Base-by-base conservation (phyloP, 2,797 vertebrate genomes). In the Cynopterus sphinx region DNA sequence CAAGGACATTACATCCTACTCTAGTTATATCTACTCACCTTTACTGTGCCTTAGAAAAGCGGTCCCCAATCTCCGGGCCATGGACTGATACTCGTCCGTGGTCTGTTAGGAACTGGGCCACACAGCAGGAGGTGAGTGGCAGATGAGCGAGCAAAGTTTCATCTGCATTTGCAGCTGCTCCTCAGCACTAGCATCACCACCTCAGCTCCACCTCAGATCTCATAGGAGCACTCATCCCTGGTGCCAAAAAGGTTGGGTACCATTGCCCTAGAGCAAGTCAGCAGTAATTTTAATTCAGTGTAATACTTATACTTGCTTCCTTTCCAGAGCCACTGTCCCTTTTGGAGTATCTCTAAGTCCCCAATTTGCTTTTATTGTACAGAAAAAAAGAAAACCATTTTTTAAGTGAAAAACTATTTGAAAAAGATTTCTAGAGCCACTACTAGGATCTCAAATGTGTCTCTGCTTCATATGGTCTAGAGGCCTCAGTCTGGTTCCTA, bases 341-440 rank as follows among this genome's bases (percentile, higher is more conserved):
- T 90, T 73, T 21, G n/a, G 63, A 46, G 19, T 68, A 41, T 53
- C 39, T 85, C 55, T 87, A 61, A 71, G 12, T 55, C 24, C 61
- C 41, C 10, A 81, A 46, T 4, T 41, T 92, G 22, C 49, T 90
- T 92, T 85, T 51, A 78, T 36, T 53, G 36, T 92, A 46, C 41
- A 88, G 46, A 82, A 61, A 82, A 53, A 83, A 74, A 91, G 10
- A 39, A 70, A 73, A 31, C 3, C 1, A 31, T 15, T 9, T 79
- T 83, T 74, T 59, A 82, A 49, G 51, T 19, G 21, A 68, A 65
- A 16, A 33, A 51, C 26, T 88, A 61, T 67, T 83, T 90, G 19
- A 61, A 92, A 57, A 95, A 26, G 78, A 90, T 78, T 87, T 87
- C 71, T 71, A 91, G 77, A 85, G 31, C 26, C 90, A 33, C 65